Conservation (phyloP, 2,113 vertebrate genomes). For the Myrmecobius fasciatus region DNA sequence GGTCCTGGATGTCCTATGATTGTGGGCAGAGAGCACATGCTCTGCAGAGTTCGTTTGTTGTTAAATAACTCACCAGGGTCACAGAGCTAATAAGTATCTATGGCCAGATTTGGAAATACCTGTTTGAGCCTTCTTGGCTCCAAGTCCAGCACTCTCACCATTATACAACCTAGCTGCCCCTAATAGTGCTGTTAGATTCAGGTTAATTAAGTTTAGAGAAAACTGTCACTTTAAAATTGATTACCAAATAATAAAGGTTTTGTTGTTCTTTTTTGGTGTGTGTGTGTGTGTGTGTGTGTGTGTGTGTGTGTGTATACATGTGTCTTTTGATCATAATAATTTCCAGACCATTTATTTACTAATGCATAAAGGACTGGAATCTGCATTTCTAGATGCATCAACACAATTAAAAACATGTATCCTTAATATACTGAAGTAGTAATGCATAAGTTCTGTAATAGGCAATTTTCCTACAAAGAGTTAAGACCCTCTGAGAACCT, state of each 20-base stretch:
- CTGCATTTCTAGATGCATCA: background rate
- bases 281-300: background rate
- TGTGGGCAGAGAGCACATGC: background rate
- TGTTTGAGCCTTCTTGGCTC: background rate
- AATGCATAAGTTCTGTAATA: background rate
- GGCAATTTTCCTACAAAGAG: background rate
- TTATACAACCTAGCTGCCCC: background rate
- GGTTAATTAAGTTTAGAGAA: background rate
- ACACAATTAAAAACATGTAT: background rate
- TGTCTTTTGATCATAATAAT: too few species aligned
- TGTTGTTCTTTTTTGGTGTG: background rate
- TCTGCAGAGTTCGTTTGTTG: background rate
- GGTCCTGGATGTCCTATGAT: too few species aligned
- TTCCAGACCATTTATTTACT: background rate
- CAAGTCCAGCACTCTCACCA: background rate
- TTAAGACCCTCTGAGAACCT: background rate
- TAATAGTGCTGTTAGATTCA: background rate
- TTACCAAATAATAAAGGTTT: background rate
- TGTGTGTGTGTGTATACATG: background rate
- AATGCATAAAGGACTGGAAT: background rate
- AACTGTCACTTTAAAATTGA: background rate
- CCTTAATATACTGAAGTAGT: background rate
- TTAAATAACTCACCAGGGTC: background rate
- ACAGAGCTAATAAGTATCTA: background rate
- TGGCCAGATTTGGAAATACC: background rate